These are phyloP conservation scores for Cephus pygmeus DNA, from an alignment of 2,888 invertebrate genomes.

Conservation along the genomic window DNA sequence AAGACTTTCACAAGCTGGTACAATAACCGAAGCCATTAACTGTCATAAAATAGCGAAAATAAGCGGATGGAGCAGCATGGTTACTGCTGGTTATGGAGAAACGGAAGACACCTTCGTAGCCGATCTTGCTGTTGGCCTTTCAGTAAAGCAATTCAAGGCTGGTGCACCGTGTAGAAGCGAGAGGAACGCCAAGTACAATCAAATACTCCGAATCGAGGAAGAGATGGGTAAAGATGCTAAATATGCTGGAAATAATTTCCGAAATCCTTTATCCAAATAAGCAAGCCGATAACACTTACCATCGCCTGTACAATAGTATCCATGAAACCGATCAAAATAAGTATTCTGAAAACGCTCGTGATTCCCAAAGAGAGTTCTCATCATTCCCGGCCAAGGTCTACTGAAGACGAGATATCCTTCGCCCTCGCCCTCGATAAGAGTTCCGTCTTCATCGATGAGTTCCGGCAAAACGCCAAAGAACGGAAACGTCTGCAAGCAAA, in stretches of 20 bases:
- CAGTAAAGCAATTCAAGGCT: conserved; percentile 53
- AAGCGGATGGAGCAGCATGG: conserved; percentile 49
- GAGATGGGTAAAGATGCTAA: conserved; percentile 53
- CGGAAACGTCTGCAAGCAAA: conserved; percentile 81
- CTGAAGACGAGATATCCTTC: conserved; percentile 96
- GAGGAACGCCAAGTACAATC: conserved; percentile 58
- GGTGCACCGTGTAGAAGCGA: conserved; percentile 56
- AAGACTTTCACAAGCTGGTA: conserved; percentile 52
- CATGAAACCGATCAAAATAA: conserved; percentile 96
- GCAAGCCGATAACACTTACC: conserved; percentile 71
- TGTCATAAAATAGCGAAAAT: conserved; percentile 48
- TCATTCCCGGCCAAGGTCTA: conserved; percentile 98
- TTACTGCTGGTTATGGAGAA: conserved; percentile 48
- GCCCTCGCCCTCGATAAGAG: conserved; percentile 85
- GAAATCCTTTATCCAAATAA: conserved; percentile 32
- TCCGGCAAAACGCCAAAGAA: conserved; percentile 96
- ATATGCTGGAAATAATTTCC: conserved; percentile 50
- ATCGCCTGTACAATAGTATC: conserved; percentile 98
- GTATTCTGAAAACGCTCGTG: conserved; percentile 91
- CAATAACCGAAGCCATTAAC: conserved; percentile 54
- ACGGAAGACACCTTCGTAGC: conserved; percentile 59
- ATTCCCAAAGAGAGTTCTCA: conserved; percentile 93
- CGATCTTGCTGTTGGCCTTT: conserved; percentile 55
- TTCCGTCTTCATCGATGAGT: conserved; percentile 88
- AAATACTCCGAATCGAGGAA: conserved; percentile 57